These are phyloP conservation scores for Drosophila pruinosa DNA, from an alignment of 1,140 invertebrate species.

Conservation along the genomic window DNA sequence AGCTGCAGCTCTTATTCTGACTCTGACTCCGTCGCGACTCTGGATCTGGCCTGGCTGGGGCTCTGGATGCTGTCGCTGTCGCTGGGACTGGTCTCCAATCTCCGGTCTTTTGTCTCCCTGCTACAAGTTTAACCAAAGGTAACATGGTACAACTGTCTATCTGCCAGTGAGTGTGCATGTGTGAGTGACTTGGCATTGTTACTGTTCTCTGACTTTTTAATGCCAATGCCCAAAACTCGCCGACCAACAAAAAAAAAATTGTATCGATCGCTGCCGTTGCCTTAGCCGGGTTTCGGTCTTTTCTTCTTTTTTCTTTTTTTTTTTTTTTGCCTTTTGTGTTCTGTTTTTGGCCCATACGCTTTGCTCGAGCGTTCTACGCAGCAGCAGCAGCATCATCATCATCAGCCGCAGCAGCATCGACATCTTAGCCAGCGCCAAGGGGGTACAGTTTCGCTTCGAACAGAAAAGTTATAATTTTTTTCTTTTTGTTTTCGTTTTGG, in stretches of 20 bases:
- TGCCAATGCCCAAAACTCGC: slow-evolving; percentile 73
- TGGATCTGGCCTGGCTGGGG: slow-evolving; percentile 10
- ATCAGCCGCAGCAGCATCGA: slow-evolving; percentile 27
- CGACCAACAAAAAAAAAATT: slow-evolving; percentile 51
- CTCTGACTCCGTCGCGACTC: slow-evolving; percentile 18
- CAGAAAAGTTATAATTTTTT: slow-evolving; percentile 76
- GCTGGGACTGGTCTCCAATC: slow-evolving; percentile 19
- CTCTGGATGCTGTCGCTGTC: not conserved
- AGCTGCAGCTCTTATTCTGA: slow-evolving; percentile 32
- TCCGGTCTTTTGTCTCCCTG: slow-evolving; percentile 35
- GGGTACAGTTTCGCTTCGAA: slow-evolving; percentile 78
- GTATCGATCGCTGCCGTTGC: slow-evolving; percentile 69
- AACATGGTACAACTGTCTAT: slow-evolving; percentile 22
- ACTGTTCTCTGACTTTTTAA: slow-evolving; percentile 77
- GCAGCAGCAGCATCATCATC: slow-evolving; percentile 62
- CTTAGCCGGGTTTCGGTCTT: slow-evolving; percentile 33
- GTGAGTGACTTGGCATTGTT: slow-evolving; percentile 69
- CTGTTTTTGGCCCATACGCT: slow-evolving; percentile 56
- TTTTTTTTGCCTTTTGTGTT: slow-evolving; percentile 63
- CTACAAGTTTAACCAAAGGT: slow-evolving; percentile 1
- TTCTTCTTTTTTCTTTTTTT: slow-evolving; percentile 14
- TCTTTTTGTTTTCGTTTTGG: slow-evolving; percentile 54
- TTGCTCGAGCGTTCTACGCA: slow-evolving; percentile 49
- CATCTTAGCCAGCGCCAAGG: slow-evolving; percentile 50
- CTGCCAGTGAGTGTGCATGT: slow-evolving; percentile 20